A percentile compares a stretch with the other conserved stretches of the same genome.
phyloP scores from a whole-genome alignment of 2,113 vertebrate species.

The Malurus elegans region DNA sequence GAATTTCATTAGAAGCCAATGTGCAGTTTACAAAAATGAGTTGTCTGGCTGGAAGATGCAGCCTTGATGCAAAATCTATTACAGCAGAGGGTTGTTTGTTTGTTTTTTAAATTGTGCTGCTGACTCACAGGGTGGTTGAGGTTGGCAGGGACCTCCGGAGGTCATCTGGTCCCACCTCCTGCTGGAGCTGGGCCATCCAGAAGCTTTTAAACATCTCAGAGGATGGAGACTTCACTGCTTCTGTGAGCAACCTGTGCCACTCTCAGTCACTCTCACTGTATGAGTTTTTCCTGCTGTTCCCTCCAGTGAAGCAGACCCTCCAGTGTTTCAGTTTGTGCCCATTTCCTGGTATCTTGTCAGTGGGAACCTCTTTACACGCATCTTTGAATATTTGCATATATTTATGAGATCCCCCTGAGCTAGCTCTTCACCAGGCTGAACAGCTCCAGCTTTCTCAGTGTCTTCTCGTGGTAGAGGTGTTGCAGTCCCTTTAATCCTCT shows the following conservation, averaged over 20 bases:
- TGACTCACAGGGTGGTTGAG: background rate
- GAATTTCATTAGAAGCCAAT: background rate
- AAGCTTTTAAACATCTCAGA: background rate
- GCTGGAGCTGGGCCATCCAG: background rate
- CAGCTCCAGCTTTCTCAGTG: background rate
- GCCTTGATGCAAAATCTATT: background rate
- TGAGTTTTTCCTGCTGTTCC: background rate
- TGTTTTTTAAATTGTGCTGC: background rate
- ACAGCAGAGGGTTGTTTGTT: background rate
- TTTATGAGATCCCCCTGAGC: background rate
- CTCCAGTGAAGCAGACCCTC: background rate
- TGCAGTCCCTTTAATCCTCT: background rate
- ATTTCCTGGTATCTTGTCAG: background rate
- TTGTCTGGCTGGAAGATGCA: background rate
- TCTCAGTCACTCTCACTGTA: background rate
- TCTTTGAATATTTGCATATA: background rate
- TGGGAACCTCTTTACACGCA: background rate
- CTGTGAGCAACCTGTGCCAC: background rate
- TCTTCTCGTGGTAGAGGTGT: background rate
- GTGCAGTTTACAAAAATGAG: background rate
- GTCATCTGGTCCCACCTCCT: background rate
- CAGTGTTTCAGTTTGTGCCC: background rate
- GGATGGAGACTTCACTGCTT: background rate
- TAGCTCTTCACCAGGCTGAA: background rate
- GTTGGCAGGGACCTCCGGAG: background rate